These are phyloP conservation scores for Pseudococcus jackbeardsleyi DNA, from an alignment of 2,888 invertebrate species.

Conservation along the genomic window DNA sequence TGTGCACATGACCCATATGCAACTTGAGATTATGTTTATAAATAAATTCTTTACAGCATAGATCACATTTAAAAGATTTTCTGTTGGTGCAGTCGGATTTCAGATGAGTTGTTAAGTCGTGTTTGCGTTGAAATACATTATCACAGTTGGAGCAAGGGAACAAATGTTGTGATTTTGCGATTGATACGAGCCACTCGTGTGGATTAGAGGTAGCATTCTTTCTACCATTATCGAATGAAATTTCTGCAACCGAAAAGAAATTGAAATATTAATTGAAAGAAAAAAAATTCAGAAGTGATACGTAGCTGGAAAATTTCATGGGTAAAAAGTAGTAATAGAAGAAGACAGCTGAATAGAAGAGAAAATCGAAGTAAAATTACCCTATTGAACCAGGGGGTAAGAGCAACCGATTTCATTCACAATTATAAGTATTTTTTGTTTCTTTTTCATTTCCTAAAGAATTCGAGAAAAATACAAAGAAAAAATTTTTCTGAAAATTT, in stretches of 20 bases:
- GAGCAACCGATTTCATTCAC: too few relatives aligned
- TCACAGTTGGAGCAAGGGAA: constrained; percentile 67
- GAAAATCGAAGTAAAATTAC: too few relatives aligned
- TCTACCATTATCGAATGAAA: background rate
- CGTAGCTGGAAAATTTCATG: too few relatives aligned
- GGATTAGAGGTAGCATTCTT: background rate
- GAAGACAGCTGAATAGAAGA: too few relatives aligned
- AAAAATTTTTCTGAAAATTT: too few relatives aligned
- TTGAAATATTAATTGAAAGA: background rate
- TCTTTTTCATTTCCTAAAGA: too few relatives aligned
- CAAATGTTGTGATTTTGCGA: background rate
- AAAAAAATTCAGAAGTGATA: too few relatives aligned
- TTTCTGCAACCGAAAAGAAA: background rate
- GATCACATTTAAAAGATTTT: constrained; percentile 70
- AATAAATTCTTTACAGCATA: background rate
- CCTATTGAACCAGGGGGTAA: too few relatives aligned
- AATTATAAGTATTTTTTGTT: too few relatives aligned
- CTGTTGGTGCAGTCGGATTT: constrained; percentile 72
- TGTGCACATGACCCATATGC: constrained; percentile 1
- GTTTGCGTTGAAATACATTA: constrained; percentile 66
- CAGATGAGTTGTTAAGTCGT: constrained; percentile 69
- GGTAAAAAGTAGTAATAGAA: too few relatives aligned
- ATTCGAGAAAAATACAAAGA: too few relatives aligned
- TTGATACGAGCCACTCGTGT: background rate
- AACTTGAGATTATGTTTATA: background rate